Evolutionary conservation across 1,140 invertebrate species (phyloP).

Genomic region (Subanguina moxae): DNA sequence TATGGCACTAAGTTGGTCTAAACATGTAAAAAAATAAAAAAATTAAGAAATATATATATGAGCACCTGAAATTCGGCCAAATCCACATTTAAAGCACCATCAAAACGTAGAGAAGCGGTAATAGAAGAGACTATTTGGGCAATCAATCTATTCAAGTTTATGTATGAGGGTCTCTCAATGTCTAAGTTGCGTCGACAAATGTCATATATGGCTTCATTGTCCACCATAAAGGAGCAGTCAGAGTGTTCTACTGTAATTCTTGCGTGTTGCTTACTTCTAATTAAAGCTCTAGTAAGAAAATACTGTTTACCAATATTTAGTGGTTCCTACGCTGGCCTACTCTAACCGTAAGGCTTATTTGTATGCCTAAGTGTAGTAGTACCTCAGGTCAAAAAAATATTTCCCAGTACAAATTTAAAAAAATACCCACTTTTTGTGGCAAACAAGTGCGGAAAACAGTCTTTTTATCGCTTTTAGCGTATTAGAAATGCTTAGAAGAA

Average conservation of each 20-base stretch:
- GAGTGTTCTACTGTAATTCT: slow-evolving; percentile 56
- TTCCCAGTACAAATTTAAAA: no score
- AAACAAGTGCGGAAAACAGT: no score
- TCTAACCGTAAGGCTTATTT: no score
- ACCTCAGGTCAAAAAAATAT: no score
- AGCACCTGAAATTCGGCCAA: slow-evolving; percentile 76
- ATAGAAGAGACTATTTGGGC: slow-evolving; percentile 82
- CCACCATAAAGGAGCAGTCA: slow-evolving; percentile 63
- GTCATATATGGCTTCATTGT: slow-evolving; percentile 83
- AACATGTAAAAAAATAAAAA: not conserved
- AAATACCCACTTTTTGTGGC: no score
- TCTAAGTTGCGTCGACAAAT: slow-evolving; percentile 76
- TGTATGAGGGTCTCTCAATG: slow-evolving; percentile 74
- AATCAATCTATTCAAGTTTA: slow-evolving; percentile 66
- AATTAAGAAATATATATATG: not conserved
- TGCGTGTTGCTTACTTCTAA: no score
- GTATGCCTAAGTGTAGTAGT: no score
- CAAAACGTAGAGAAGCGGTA: slow-evolving; percentile 80
- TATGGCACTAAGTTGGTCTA: slow-evolving; percentile 77
- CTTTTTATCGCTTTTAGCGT: no score
- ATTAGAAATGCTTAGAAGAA: no score
- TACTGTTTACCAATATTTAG: no score
- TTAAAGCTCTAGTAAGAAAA: no score
- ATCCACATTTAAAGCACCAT: slow-evolving; percentile 81
- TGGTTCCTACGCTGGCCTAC: no score